These are phyloP conservation scores for Epizoanthus scotinus DNA, from an alignment of 92 coral and sea anemone genomes.

Conservation along the genomic window DNA sequence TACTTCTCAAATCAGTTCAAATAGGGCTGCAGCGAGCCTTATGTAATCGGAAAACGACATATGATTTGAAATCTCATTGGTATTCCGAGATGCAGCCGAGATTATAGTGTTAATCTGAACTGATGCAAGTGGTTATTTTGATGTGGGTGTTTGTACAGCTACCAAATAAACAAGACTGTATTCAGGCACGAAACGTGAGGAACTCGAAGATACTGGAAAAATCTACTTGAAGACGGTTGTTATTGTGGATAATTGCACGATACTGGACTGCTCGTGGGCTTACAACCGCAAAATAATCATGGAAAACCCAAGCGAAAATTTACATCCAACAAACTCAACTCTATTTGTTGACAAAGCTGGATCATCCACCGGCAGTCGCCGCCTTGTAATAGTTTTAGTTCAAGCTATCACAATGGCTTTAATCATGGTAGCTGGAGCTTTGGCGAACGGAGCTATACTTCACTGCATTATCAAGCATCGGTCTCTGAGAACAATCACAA, in stretches of 20 bases:
- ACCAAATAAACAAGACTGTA: neutral
- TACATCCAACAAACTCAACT: constrained; percentile 18
- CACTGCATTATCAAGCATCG: constrained; percentile 74
- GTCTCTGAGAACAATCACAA: constrained; percentile 69
- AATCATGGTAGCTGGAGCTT: constrained; percentile 61
- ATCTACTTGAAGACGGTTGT: neutral
- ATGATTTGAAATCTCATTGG: no score
- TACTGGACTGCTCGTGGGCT: neutral
- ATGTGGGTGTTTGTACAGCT: constrained; percentile 3
- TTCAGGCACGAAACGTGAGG: neutral
- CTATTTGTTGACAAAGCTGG: neutral
- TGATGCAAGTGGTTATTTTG: neutral
- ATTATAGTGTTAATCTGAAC: neutral
- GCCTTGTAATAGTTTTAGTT: constrained; percentile 43
- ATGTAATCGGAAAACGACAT: no score
- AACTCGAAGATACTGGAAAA: neutral
- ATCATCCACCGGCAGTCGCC: neutral
- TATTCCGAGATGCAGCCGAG: neutral
- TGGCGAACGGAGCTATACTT: constrained; percentile 83
- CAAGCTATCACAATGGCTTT: constrained; percentile 61
- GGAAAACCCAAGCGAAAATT: neutral
- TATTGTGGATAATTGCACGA: neutral
- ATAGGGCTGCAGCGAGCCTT: no score
- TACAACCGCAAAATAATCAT: neutral
- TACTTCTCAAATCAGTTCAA: no score